These are phyloP conservation scores for Myiotriccus ornatus DNA, from an alignment of 2,797 vertebrate species.

Conservation along the genomic window DNA sequence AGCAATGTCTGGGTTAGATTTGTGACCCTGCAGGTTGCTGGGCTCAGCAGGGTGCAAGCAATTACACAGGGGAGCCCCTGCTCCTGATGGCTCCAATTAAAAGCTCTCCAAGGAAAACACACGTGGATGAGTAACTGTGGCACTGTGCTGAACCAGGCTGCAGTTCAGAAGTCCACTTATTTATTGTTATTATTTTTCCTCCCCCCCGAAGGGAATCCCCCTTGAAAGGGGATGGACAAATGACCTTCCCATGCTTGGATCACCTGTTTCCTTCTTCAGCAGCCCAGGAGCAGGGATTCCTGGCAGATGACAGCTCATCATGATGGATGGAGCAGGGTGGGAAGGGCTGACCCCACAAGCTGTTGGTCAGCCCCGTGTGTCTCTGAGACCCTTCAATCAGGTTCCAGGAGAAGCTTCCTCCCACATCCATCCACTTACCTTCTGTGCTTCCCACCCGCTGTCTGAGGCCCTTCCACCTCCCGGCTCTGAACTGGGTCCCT, in stretches of 20 bases:
- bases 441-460: neutral
- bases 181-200: rapidly evolving
- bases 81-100: neutral
- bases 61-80: neutral
- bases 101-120: rapidly evolving
- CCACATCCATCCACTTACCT: rapidly evolving
- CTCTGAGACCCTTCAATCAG: neutral
- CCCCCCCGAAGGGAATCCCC: neutral
- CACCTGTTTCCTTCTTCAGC: rapidly evolving
- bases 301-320: neutral
- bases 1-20: neutral
- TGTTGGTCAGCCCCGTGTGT: neutral
- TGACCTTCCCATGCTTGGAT: rapidly evolving
- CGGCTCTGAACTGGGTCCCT: rapidly evolving
- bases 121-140: rapidly evolving
- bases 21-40: neutral
- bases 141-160: neutral
- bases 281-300: neutral
- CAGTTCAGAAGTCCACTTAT: neutral
- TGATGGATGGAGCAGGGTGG: neutral
- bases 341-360: neutral
- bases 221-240: neutral
- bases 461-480: neutral
- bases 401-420: neutral
- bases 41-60: neutral